Conservation (phyloP, 2,113 vertebrate genomes). For the Esox niger region DNA sequence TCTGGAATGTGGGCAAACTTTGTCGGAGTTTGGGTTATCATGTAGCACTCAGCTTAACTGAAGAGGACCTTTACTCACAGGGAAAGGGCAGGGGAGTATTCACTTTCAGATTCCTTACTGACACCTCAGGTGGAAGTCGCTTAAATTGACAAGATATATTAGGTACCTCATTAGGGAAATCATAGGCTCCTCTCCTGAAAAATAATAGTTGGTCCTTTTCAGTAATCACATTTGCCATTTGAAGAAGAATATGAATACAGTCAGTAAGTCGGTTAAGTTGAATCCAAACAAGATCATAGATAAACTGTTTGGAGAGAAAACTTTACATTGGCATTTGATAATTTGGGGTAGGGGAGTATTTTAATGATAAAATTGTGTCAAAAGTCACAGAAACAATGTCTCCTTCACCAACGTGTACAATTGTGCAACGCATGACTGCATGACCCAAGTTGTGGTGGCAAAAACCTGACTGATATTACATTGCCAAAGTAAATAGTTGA, state of each 20-base stretch:
- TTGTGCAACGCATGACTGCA: background rate
- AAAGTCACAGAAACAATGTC: background rate
- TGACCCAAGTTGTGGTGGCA: no score
- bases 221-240: conserved; percentile 1
- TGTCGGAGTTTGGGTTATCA: conserved; percentile 54
- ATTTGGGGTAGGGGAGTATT: no score
- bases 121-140: conserved; percentile 21
- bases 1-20: conserved; percentile 67
- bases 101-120: conserved; percentile 35
- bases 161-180: conserved; percentile 25
- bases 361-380: background rate
- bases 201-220: background rate
- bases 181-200: conserved; percentile 2
- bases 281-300: background rate
- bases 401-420: background rate
- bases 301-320: background rate
- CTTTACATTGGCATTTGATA: background rate
- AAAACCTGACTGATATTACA: background rate
- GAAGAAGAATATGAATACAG: background rate
- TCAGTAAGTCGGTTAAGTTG: background rate
- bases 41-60: conserved; percentile 57
- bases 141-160: conserved; percentile 41
- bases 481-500: conserved; percentile 6
- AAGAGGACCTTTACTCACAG: conserved; percentile 33
- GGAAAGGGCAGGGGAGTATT: conserved; percentile 30